Base-by-base conservation (phyloP, 2,888 invertebrate genomes). In the Xanthorhoe spadicearia region DNA sequence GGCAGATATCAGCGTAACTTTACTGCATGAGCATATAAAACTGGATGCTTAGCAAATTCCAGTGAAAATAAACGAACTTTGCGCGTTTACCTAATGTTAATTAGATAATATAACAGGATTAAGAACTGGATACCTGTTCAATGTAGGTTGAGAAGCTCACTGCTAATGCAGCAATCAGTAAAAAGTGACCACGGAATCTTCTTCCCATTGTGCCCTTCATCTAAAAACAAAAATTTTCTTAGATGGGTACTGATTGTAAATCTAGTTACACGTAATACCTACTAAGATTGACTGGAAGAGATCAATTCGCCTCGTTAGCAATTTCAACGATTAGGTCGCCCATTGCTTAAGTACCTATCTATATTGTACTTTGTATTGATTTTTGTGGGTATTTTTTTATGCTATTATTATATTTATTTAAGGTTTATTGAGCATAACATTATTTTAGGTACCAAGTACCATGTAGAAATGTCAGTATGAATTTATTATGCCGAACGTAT, bases 121-220 rank as follows among this genome's bases (percentile, higher is more conserved):
- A 8, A 13, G 2, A 23, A 51, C 15, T 53, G 15, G 18, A 56
- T 43, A 59, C 52, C 9, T 89, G 86, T 67, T 89, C 86, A 69
- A 90, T 79, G 68, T 90, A 90, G 46, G 83, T 81, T 3, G 89
- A 87, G 62, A 89, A 83, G 2, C 85, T 83, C 60, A 91, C 72
- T 50, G 83, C 81, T 23, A 87, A 69, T 49, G 79, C 78, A 52
- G 83, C 79, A 10, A 85, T 74, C 59, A 89, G 73, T 43, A 90
- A 74, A 64, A 89, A 78, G 52, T 81, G 84, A 17, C 85, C 83
- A 4, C 86, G 85, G 71, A 83, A 85, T 71, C 82, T 82, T 59
- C 83, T 78, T 68, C 83, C 82, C 63, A 74, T 75, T 28, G 71
- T 71, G 67, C 75, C 76, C 73, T 75, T 83, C 89, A 91, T 92